Evolutionary conservation across 2,113 vertebrate species (phyloP).

Genomic region (Paratilapia polleni): DNA sequence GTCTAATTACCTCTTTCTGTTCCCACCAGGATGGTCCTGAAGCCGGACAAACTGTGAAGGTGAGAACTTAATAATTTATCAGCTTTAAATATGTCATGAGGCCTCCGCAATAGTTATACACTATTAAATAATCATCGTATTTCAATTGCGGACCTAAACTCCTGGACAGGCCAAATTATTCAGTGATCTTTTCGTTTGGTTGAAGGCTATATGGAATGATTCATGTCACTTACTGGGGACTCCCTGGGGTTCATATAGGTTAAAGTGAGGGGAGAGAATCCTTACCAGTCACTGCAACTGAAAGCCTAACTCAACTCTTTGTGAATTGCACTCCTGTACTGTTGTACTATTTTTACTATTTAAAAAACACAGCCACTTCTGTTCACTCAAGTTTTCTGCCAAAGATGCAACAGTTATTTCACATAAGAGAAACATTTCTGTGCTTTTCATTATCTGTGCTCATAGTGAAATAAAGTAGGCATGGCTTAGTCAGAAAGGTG

Average conservation of each 20-base stretch:
- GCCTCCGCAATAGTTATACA: conserved; percentile 72
- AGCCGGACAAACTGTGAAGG: conserved; percentile 95
- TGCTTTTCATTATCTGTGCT: too few relatives aligned
- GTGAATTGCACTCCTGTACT: neutral
- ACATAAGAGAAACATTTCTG: too few relatives aligned
- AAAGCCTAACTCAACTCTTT: neutral
- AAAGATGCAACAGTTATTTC: too few relatives aligned
- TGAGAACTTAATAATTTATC: conserved; percentile 85
- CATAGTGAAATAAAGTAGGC: too few relatives aligned
- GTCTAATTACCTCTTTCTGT: conserved; percentile 72
- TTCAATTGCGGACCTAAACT: conserved; percentile 72
- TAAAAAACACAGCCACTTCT: neutral
- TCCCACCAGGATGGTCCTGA: conserved; percentile 88
- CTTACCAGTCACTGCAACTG: neutral
- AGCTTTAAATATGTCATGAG: conserved; percentile 78
- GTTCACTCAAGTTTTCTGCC: too few relatives aligned
- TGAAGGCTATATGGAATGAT: conserved; percentile 8
- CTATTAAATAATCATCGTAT: conserved; percentile 80
- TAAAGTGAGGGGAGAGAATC: conserved; percentile 3
- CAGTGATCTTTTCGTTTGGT: conserved; percentile 38
- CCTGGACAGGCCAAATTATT: conserved; percentile 72
- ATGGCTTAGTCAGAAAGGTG: too few relatives aligned
- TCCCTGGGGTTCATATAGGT: neutral
- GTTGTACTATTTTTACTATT: neutral
- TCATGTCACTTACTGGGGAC: conserved; percentile 1